These are phyloP conservation scores for Sylvicapra grimmia DNA, from an alignment of 2,113 vertebrate genomes.

Conservation along the genomic window DNA sequence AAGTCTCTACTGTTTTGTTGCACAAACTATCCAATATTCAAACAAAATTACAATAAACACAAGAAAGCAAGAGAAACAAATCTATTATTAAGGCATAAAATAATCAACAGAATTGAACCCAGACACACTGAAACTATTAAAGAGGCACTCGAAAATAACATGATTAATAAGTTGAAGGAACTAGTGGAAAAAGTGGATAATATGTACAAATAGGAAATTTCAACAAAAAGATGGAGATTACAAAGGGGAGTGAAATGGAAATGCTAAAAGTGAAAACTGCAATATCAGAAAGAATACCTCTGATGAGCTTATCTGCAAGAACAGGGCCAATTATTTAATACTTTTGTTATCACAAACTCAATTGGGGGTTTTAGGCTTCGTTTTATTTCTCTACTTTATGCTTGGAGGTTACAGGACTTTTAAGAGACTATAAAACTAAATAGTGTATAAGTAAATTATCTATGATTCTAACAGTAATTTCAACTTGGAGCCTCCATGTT, in stretches of 20 bases:
- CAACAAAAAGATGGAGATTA: background rate
- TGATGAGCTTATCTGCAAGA: background rate
- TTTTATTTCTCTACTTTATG: background rate
- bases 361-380: background rate
- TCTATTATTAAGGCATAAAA: background rate
- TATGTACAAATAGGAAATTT: background rate
- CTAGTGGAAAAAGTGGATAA: background rate
- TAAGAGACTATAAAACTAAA: background rate
- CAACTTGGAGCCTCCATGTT: background rate
- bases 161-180: background rate
- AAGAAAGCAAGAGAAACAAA: slow-evolving; percentile 3
- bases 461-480: slow-evolving; percentile 8
- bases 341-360: background rate
- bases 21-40: background rate
- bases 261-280: background rate
- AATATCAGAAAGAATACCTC: background rate
- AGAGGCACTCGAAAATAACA: background rate
- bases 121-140: background rate
- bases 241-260: background rate
- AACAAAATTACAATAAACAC: background rate
- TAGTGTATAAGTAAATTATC: background rate
- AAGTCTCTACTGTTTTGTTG: background rate
- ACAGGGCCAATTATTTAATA: background rate
- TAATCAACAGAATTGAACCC: background rate
- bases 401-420: background rate